Base-by-base conservation (phyloP, 2,888 invertebrate genomes). In the Tanytarsus gracilentus region DNA sequence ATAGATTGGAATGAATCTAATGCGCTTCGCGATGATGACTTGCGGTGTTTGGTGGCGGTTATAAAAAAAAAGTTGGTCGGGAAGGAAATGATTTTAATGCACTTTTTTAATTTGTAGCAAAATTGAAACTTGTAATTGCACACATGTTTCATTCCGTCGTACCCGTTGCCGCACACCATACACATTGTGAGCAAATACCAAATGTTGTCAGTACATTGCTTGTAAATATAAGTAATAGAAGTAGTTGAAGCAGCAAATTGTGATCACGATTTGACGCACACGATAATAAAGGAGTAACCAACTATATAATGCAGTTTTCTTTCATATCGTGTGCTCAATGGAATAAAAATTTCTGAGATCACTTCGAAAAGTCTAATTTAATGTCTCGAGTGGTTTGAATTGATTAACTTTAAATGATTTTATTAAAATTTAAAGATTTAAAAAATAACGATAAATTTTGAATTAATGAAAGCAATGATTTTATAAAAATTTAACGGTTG, bases 251-350 rank as follows among this genome's bases (percentile, higher is more conserved):
- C 21, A 33, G 26, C 26, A 58, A 58, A 48, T 16, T 44, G 44
- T 56, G 56, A 56, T 56, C 56, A 56, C 56, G 58, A 58, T 58
- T 58, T 58, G 58, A 58, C 58, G 58, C 48, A 58, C 58, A 48
- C 44, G 44, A 44, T 23, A 44, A 26, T n/a, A 48, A 16, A 30
- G 58, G 18, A 44, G 48, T 30, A 29, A 30, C 48, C 11, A 25
- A 30, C 51, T 21, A 51, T 50, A 50, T n/a, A 51, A 4, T 51
- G 18, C 40, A 48, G 18, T 53, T 18, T 21, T 25, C 7, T 30
- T 30, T 30, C 30, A 30, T 30, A 8, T 30, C 30, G 6, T 30
- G 11, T 30, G 30, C n/a, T n/a, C 30, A 30, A 30, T 30, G 30
- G 6, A 11, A 30, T 8, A 6, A 30, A 30, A 30, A 30, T 30